Conservation (phyloP, 2,888 invertebrate species). For the Agrotis clavis region DNA sequence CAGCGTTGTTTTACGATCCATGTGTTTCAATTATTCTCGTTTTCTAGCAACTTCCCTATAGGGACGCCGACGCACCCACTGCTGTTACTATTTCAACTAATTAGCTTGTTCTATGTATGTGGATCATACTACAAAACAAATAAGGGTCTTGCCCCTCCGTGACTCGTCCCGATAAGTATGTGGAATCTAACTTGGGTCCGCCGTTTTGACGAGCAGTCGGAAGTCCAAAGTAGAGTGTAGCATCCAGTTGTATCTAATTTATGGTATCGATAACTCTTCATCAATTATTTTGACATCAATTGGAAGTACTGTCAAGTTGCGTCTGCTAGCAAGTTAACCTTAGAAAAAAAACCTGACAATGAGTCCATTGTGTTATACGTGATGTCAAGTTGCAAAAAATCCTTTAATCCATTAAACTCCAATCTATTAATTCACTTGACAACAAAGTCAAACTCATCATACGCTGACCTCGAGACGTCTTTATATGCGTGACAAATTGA, state of each 20-base stretch:
- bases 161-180: not conserved
- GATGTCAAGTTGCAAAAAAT: slow-evolving; percentile 12
- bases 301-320: too few species aligned
- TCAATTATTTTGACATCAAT: not conserved
- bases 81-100: slow-evolving; percentile 1
- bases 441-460: slow-evolving; percentile 48
- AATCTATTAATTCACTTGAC: slow-evolving; percentile 40
- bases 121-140: not conserved
- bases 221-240: not conserved
- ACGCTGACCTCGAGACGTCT: slow-evolving; percentile 45
- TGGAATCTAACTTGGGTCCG: not conserved
- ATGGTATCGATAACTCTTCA: not conserved
- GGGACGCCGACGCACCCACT: slow-evolving; percentile 34
- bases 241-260: not conserved
- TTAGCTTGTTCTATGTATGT: not conserved
- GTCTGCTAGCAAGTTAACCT: not conserved
- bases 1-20: slow-evolving; percentile 20
- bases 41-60: slow-evolving; percentile 35
- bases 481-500: slow-evolving; percentile 40
- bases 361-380: not conserved
- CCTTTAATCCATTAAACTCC: slow-evolving; percentile 21
- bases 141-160: not conserved
- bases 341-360: not conserved
- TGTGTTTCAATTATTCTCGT: slow-evolving; percentile 29
- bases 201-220: not conserved